These are phyloP conservation scores for Andrena cerasifolii DNA, from an alignment of 1,140 invertebrate species.

Conservation along the genomic window DNA sequence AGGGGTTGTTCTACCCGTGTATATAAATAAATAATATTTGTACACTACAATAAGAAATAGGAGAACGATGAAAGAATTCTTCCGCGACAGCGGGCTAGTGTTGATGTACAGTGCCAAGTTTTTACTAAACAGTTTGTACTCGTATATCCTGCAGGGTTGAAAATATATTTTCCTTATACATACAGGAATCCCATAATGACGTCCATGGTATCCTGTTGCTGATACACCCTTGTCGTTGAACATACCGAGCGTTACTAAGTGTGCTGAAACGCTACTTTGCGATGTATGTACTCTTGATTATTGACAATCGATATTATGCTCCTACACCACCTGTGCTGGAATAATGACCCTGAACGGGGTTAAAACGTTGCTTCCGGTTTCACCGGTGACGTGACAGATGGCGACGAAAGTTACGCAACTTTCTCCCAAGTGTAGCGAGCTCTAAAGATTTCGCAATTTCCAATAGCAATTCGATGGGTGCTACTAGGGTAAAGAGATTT, in stretches of 20 bases:
- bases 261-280: slow-evolving; percentile 54
- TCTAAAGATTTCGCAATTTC: neutral
- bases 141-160: neutral
- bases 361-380: slow-evolving; percentile 60
- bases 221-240: slow-evolving; percentile 61
- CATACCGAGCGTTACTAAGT: slow-evolving; percentile 73
- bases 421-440: neutral
- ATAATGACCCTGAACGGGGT: slow-evolving; percentile 68
- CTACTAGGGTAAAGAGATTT: too few species aligned
- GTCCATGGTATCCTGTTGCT: slow-evolving; percentile 54
- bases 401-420: slow-evolving; percentile 1
- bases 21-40: too few species aligned
- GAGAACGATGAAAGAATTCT: too few species aligned
- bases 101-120: too few species aligned
- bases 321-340: slow-evolving; percentile 41
- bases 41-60: too few species aligned
- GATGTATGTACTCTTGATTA: slow-evolving; percentile 76
- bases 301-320: slow-evolving; percentile 78
- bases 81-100: too few species aligned
- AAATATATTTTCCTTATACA: slow-evolving; percentile 63
- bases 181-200: slow-evolving; percentile 73
- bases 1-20: too few species aligned
- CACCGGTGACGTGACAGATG: neutral
- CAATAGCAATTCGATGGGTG: too few species aligned
- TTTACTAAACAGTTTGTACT: neutral